phyloP scores from a whole-genome alignment of 2,888 invertebrate genomes.

The Neoascia interrupta region DNA sequence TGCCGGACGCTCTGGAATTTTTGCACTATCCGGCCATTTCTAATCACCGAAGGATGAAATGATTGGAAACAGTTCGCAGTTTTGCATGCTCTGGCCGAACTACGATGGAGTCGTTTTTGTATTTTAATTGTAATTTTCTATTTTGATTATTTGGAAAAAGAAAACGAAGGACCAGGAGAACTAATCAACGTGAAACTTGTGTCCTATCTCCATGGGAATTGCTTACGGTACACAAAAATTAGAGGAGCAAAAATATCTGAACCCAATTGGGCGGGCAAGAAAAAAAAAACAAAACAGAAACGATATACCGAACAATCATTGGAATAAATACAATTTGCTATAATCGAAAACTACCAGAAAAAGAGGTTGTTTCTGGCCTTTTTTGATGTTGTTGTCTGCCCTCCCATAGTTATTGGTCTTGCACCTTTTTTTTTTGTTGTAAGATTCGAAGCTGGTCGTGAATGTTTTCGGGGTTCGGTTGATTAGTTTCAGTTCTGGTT shows the following conservation, averaged over 20 bases:
- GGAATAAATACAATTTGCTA: conserved; percentile 69
- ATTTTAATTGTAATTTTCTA: conserved; percentile 68
- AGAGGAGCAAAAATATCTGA: conserved; percentile 36
- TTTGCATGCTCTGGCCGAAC: conserved; percentile 33
- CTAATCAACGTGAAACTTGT: conserved; percentile 64
- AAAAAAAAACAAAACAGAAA: conserved; percentile 26
- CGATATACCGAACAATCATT: conserved; percentile 60
- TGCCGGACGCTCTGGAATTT: conserved; percentile 44
- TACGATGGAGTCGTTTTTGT: conserved; percentile 30
- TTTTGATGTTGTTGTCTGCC: conserved; percentile 30
- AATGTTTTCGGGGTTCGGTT: conserved; percentile 64
- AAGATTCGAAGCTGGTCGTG: conserved; percentile 20
- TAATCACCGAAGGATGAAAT: conserved; percentile 68
- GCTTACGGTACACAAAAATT: conserved; percentile 54
- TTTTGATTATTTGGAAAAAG: conserved; percentile 68
- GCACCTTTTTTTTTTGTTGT: conserved; percentile 37
- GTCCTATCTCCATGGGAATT: conserved; percentile 60
- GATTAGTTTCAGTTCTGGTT: conserved; percentile 54
- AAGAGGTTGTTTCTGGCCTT: not conserved
- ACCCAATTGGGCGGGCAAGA: conserved; percentile 61
- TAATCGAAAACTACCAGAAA: conserved; percentile 62
- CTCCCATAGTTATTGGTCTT: conserved; percentile 58
- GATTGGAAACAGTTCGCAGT: conserved; percentile 64
- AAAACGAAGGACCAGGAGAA: conserved; percentile 56
- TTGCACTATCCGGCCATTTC: conserved; percentile 35